A percentile compares a stretch with the other conserved stretches of the same genome.
Conservation (phyloP, 2,113 vertebrate species). For the human region GRCh38 chr3:78659501-78660000, state of each 20-base stretch:
- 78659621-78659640: neutral
- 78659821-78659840: slow-evolving; percentile 60
- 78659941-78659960: neutral
- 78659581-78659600: slow-evolving; percentile 92
- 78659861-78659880: neutral
- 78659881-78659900: neutral
- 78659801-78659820: slow-evolving; percentile 89
- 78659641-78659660: neutral
- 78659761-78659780: slow-evolving; percentile 94
- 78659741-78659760: slow-evolving; percentile 95
- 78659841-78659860: neutral
- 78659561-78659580: slow-evolving; percentile 78
- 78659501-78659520: neutral
- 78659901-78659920: neutral
- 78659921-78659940: too few species aligned
- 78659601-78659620: slow-evolving; percentile 46
- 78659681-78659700: slow-evolving; percentile 97
- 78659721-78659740: slow-evolving; percentile 96
- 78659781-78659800: slow-evolving; percentile 95
- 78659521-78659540: neutral
- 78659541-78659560: neutral
- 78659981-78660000: neutral
- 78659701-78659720: slow-evolving; percentile 95
- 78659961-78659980: neutral
- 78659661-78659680: neutral